A percentile compares a stretch with the other conserved stretches of the same genome.
Conservation (phyloP, 2,797 vertebrate genomes). For the Phataginus tricuspis region DNA sequence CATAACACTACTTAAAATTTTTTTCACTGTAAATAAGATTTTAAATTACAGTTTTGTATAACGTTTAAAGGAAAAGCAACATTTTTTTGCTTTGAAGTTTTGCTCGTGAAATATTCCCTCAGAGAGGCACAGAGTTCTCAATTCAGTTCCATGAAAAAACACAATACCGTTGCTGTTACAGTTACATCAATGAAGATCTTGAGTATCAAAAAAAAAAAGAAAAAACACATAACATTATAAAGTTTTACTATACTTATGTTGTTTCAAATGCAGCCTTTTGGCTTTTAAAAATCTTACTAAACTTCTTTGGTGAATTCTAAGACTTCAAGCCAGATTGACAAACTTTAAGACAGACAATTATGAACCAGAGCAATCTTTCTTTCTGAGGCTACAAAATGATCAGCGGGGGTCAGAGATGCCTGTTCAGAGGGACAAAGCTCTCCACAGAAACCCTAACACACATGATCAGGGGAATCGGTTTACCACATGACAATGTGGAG, state of each 20-base stretch:
- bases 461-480: neutral
- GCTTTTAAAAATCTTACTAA: slow-evolving; percentile 40
- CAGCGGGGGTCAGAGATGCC: neutral
- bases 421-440: neutral
- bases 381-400: slow-evolving; percentile 2
- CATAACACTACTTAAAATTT: neutral
- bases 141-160: neutral
- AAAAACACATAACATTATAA: neutral
- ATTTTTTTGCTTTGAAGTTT: neutral
- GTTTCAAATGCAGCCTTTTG: slow-evolving; percentile 50
- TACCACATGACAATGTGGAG: slow-evolving; percentile 47
- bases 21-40: neutral
- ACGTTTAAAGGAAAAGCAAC: neutral
- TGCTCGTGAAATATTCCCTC: slow-evolving; percentile 39
- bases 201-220: too few relatives aligned
- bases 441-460: neutral
- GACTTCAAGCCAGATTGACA: neutral
- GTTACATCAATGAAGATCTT: too few relatives aligned
- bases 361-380: slow-evolving; percentile 3
- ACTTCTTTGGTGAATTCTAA: neutral
- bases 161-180: neutral
- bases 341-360: slow-evolving; percentile 29
- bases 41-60: neutral
- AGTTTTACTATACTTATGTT: slow-evolving; percentile 50
- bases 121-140: slow-evolving; percentile 46